phyloP scores from a whole-genome alignment of 2,888 invertebrate species.

The Capitulum mitella region DNA sequence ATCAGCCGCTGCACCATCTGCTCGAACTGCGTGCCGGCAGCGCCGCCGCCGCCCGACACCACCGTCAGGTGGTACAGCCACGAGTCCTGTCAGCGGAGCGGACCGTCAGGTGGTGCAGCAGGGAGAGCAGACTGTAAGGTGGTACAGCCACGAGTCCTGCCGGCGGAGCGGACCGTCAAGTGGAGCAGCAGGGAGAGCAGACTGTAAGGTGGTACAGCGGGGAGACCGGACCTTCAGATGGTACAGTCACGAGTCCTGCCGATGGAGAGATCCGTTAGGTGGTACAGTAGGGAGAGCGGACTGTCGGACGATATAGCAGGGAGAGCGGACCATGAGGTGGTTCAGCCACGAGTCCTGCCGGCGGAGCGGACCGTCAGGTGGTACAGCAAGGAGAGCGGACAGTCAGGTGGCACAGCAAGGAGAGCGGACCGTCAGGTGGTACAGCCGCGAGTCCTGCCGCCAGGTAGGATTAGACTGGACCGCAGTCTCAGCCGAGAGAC shows the following conservation, averaged over 20 bases:
- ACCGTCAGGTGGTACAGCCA: slow-evolving; percentile 67
- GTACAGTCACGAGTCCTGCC: slow-evolving; percentile 55
- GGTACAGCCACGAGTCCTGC: slow-evolving; percentile 51
- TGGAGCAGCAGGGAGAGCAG: background rate
- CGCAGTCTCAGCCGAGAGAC: too few relatives aligned
- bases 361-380: slow-evolving; percentile 58
- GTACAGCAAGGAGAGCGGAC: slow-evolving; percentile 56
- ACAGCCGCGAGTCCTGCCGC: background rate
- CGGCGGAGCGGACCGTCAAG: slow-evolving; percentile 47
- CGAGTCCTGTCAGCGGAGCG: slow-evolving; percentile 45
- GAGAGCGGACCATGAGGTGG: slow-evolving; percentile 47
- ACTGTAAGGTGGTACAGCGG: slow-evolving; percentile 67
- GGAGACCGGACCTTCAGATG: slow-evolving; percentile 50
- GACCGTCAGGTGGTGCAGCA: background rate
- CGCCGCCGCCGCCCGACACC: slow-evolving; percentile 76
- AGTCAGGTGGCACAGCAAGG: slow-evolving; percentile 53
- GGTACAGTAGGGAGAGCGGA: slow-evolving; percentile 42
- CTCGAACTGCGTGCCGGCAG: slow-evolving; percentile 91
- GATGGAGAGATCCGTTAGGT: background rate
- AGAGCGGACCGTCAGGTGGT: slow-evolving; percentile 35
- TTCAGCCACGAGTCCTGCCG: too few relatives aligned
- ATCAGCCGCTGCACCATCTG: slow-evolving; percentile 90
- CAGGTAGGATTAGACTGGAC: too few relatives aligned
- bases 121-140: slow-evolving; percentile 58
- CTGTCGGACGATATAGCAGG: slow-evolving; percentile 61